Base-by-base conservation (phyloP, 2,113 vertebrate species). In the Gambusia affinis region DNA sequence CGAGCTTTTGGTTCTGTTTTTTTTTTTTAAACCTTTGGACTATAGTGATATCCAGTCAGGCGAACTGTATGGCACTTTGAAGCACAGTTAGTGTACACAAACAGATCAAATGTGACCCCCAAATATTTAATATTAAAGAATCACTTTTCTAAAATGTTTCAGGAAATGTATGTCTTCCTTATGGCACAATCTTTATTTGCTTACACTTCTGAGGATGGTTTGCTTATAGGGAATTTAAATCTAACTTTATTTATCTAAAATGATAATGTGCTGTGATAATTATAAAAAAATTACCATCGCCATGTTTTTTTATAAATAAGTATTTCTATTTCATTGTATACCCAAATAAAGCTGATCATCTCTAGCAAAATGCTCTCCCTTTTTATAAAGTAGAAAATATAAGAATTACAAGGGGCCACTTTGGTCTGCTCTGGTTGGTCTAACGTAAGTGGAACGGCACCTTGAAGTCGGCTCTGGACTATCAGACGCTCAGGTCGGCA, bases 401-500 rank as follows among this genome's bases (percentile, higher is more conserved):
- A 51, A 67, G 72, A 82, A 51, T 69, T 77, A 67, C 72, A 64
- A 76, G 79, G 87, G 81, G 79, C 60, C 87, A 84, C 81, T 87
- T 91, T 89, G 87, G 91, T 90, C 82, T 86, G 87, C 30, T 87
- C 74, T 78, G 84, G 73, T 85, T 77, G 83, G 71, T 82, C 85
- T 69, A 68, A 76, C 44, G 64, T 66, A 68, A 86, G 68, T 39
- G 67, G 71, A 78, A 73, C n/a, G 78, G 87, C 85, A 87, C 82
- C 72, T 79, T 85, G 84, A 86, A 47, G 51, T 73, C 33, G 78
- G 77, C 77, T 78, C 39, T 15, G 47, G 70, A 71, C 64, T 4
- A 67, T 89, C 91, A 95, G 64, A 81, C 70, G 82, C 82, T 99
- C 97, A 99, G 92, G 97, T 98, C 6, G 95, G 96, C 87, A 98